Evolutionary conservation across 2,888 invertebrate species (phyloP), one percentile per base, ranked within the genome.

Genomic region (Acleris cristana): DNA sequence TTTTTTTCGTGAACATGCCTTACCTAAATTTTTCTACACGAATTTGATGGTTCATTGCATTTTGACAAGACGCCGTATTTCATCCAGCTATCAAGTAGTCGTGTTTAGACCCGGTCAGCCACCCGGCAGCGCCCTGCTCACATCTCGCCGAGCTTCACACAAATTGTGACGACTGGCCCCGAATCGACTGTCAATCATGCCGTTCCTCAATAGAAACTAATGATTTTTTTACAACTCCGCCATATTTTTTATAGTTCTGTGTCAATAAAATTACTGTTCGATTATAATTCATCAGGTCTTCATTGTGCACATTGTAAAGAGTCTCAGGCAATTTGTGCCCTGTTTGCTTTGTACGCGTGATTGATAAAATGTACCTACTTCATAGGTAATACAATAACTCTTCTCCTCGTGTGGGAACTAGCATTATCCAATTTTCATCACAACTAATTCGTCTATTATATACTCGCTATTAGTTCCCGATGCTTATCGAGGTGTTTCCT

Each of bases 371-470:
- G 54, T 54, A 49, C 65, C 49, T 56, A 57, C 56, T 58, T 65
- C 23, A 60, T 58, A 53, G 64, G 26, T 21, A 19, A 34, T 18
- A 55, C 48, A 56, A 48, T 58, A 45, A 16, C 7, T 51, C 61
- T 45, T 30, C 58, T 69, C 71, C 67, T 74, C 74, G 78, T 83
- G 84, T 84, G 83, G 81, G 86, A 85, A 83, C 72, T 71, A 76
- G 83, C 82, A 86, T 89, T 89, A 88, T 88, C 85, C 85, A 86
- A 85, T 87, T 89, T 87, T 80, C 80, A 81, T 80, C 75, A 75
- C 61, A 62, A 30, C 40, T 51, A 66, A 56, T 66, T 67, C 53
- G 62, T 62, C 49, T 53, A 67, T 67, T 67, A 63, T 54, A 54
- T 40, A 34, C 40, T 30, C 34, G 52, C 40, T 40, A 26, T 59